Conservation (phyloP, 2,113 vertebrate species). For the Prionailurus bengalensis region DNA sequence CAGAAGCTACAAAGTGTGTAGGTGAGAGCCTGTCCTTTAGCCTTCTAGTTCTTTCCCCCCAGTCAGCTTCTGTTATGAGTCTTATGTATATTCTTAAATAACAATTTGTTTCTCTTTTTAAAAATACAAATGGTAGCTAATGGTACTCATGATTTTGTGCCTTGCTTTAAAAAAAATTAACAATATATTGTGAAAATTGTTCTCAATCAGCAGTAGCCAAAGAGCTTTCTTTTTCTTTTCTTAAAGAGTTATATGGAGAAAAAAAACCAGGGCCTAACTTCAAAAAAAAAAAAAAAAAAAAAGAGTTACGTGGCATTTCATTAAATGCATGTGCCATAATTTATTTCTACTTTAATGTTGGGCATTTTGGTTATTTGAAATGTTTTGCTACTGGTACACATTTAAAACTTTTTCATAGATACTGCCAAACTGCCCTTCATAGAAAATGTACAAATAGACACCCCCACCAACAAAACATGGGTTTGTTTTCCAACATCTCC, state of each 20-base stretch:
- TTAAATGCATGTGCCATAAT: background rate
- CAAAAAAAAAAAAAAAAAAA: too few species aligned
- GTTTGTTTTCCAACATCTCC: background rate
- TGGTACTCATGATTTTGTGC: background rate
- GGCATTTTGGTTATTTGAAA: conserved; percentile 13
- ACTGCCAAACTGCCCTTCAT: background rate
- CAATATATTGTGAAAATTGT: conserved; percentile 22
- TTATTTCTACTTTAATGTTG: background rate
- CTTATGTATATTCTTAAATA: background rate
- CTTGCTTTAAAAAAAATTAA: background rate
- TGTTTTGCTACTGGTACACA: background rate
- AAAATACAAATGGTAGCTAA: background rate
- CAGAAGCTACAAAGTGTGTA: background rate
- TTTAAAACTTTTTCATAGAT: background rate
- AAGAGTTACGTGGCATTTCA: background rate
- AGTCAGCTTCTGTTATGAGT: background rate
- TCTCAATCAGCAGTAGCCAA: background rate
- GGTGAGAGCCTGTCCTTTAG: background rate
- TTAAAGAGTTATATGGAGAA: background rate
- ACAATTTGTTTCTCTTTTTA: background rate
- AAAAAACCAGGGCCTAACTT: too few species aligned
- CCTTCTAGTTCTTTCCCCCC: background rate
- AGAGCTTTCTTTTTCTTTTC: background rate
- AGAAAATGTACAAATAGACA: background rate
- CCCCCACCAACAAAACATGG: background rate